A percentile compares a stretch with the other conserved stretches of the same genome.
phyloP scores from a whole-genome alignment of 2,797 vertebrate species.

The Bradypodion pumilum region DNA sequence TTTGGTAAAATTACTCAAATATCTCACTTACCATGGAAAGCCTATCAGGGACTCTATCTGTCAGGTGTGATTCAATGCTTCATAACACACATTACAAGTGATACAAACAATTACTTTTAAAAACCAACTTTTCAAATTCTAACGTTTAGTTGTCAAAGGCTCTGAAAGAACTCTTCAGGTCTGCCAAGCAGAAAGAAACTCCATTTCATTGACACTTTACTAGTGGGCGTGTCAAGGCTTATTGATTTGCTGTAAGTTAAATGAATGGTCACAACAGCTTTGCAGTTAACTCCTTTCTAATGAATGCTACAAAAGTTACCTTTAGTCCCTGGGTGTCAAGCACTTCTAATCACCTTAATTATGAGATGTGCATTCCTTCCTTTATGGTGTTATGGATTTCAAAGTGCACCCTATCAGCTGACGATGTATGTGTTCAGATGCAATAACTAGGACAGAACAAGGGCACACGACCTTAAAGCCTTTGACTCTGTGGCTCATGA shows the following conservation, averaged over 20 bases:
- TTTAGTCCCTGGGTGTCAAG: background rate
- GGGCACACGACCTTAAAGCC: too few species aligned
- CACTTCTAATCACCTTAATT: background rate
- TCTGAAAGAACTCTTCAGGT: background rate
- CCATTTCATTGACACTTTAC: background rate
- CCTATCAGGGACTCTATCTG: too few species aligned
- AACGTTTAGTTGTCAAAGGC: background rate
- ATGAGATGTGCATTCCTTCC: background rate
- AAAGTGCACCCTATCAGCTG: background rate
- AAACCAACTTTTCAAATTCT: background rate
- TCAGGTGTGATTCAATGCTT: too few species aligned
- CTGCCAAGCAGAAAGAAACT: background rate
- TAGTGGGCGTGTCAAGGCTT: slow-evolving; percentile 7
- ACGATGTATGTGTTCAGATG: background rate
- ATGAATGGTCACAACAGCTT: slow-evolving; percentile 32
- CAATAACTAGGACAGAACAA: background rate
- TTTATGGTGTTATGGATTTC: too few species aligned
- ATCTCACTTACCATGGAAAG: too few species aligned
- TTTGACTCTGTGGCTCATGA: too few species aligned
- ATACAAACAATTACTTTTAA: background rate
- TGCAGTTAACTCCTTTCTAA: slow-evolving; percentile 35
- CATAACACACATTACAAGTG: background rate
- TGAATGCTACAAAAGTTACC: slow-evolving; percentile 3
- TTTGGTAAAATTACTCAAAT: too few species aligned
- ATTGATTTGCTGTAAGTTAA: slow-evolving; percentile 32